Evolutionary conservation across 2,888 invertebrate genomes (phyloP), one percentile per base, ranked within the genome.

Genomic region (Bombylius major): DNA sequence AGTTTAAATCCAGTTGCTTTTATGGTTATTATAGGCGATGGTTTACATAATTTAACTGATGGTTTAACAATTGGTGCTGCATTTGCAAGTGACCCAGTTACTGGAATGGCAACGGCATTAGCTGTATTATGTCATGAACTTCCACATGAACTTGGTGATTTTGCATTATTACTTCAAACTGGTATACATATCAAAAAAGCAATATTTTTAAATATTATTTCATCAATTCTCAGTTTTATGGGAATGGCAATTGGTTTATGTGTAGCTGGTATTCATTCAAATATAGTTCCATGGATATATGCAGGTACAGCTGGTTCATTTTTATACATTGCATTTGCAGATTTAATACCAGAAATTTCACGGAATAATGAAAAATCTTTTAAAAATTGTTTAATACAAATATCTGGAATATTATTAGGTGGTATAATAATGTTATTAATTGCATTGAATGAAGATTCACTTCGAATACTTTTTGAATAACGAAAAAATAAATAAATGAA

Each of bases 91-190:
- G 83, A 84, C 64, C 79, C 85, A 8, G 82, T 84, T 0, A 84
- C 85, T 0, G 86, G 86, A 3, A 76, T 89, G 58, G 86, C 87
- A 49, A 88, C 89, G 8, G 82, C 87, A 5, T 77, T 89, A 36
- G 89, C 89, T 12, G 87, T 89, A 2, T 80, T 88, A 59, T 89
- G 87, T 65, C 89, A 89, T 65, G 89, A 89, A 67, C 74, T 89
- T 47, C 89, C 89, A 0, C 89, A 89, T 66, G 89, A 89, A 70
- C 76, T 89, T 23, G 89, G 89, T 4, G 89, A 89, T 70, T 89
- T 89, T 69, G 89, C 89, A 0, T 80, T 89, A 51, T 71, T 89
- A 45, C 73, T 89, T n/a, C 81, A 85, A 59, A 84, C 87, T 0
- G 89, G 89, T 0, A 86, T 89, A 78, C 79, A 80, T 47, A 79